phyloP scores from a whole-genome alignment of 2,888 invertebrate species.

The Brachylomia viminalis region DNA sequence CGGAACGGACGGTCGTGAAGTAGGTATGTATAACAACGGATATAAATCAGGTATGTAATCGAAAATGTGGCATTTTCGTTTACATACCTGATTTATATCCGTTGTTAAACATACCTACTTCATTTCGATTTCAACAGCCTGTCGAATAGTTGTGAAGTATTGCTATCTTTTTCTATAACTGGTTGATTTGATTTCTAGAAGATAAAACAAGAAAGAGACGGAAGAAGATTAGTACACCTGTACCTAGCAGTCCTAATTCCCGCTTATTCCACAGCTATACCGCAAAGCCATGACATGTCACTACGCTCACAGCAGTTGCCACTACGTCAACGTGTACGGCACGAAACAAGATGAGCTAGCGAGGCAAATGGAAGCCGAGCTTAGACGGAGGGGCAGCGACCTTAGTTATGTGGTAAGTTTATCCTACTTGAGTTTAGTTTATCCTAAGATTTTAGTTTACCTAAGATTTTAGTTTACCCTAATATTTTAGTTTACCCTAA shows the following conservation, averaged over 20 bases:
- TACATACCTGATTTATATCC: no score
- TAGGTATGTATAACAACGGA: no score
- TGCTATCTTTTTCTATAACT: no score
- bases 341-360: slow-evolving; percentile 92
- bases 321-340: slow-evolving; percentile 92
- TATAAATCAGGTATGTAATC: no score
- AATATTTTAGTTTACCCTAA: neutral
- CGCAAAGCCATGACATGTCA: slow-evolving; percentile 96
- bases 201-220: neutral
- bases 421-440: slow-evolving; percentile 18
- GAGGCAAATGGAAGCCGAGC: slow-evolving; percentile 89
- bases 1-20: no score
- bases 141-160: neutral
- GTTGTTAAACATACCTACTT: no score
- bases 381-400: slow-evolving; percentile 74
- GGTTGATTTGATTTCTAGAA: neutral
- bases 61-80: no score
- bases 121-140: neutral
- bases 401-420: slow-evolving; percentile 70
- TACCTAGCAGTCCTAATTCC: neutral
- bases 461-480: neutral
- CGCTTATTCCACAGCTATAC: slow-evolving; percentile 88
- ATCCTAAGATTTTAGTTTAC: neutral
- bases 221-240: no score
- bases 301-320: slow-evolving; percentile 93